Evolutionary conservation across 2,888 invertebrate species (phyloP), one percentile per base, ranked within the genome.

Genomic region (Apotomis turbidana): DNA sequence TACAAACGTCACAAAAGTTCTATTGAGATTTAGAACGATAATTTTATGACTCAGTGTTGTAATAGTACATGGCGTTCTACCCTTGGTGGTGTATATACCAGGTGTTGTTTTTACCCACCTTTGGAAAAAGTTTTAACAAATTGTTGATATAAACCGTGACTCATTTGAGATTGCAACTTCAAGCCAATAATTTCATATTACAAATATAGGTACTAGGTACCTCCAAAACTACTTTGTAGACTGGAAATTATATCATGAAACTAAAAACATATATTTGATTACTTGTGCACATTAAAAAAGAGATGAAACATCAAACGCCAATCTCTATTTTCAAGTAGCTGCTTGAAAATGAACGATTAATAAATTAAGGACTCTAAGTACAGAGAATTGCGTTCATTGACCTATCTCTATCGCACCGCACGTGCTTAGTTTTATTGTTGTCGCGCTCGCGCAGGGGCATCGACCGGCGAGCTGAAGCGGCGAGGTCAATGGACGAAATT

Each of bases 321-420:
- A 55, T 4, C 41, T 12, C 64, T 55, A 44, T 64, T 27, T 64
- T 8, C 38, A 64, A 44, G 55, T 27, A 12, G 44, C 64, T 64
- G 8, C 12, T 44, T 44, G 27, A 27, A 55, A 41, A 52, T 3
- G 3, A 41, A 41, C 6, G 6, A 41, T 41, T 41, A 41, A 6
- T 41, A 27, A 27, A 27, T 1, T 27, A 27, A 27, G 27, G 1
- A 27, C 27, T 27, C 27, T 27, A 27, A 27, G 27, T 27, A 27
- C 27, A 27, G 27, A 27, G 27, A 27, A 27, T 27, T 27, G 27
- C 27, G 27, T 27, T 27, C 27, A 27, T 27, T 27, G 27, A 27
- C 27, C 27, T 27, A 27, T 27, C 27, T 27, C 27, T 27, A 27
- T 27, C 27, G 27, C 27, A 27, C 27, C 27, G 27, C 27, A 27